A percentile compares a stretch with the other conserved stretches of the same genome.
Conservation (phyloP, 2,113 vertebrate genomes). For the Amazona guildingii region DNA sequence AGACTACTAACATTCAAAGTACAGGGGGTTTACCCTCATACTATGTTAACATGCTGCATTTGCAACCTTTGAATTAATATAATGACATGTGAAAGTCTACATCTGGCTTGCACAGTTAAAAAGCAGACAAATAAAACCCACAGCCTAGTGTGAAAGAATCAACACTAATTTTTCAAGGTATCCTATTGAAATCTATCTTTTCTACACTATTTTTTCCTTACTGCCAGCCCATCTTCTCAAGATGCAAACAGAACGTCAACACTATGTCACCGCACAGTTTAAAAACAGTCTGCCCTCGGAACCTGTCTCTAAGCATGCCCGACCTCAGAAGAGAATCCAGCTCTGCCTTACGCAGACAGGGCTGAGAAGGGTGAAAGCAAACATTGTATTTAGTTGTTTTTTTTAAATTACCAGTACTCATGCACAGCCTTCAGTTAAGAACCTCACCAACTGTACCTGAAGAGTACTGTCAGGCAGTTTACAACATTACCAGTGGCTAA, state of each 20-base stretch:
- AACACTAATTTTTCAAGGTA: neutral
- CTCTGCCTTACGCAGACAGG: rapidly evolving
- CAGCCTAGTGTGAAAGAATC: neutral
- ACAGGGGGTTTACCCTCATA: neutral
- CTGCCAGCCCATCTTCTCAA: neutral
- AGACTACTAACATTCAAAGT: neutral
- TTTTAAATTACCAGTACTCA: neutral
- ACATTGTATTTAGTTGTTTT: neutral
- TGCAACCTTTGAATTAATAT: neutral
- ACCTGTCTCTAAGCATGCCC: neutral
- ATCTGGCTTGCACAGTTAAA: neutral
- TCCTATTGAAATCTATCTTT: neutral
- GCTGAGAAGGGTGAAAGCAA: neutral
- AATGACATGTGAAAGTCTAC: neutral
- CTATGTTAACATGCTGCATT: neutral
- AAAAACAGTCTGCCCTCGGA: neutral
- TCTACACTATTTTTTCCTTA: neutral
- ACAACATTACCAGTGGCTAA: neutral
- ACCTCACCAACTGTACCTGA: neutral
- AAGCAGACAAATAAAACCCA: neutral
- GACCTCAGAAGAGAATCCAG: neutral
- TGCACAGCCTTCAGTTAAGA: neutral
- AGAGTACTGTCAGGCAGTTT: neutral
- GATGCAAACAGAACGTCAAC: neutral
- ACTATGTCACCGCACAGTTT: neutral